These are phyloP conservation scores for Ptilorrhoa leucosticta DNA, from an alignment of 2,113 vertebrate species.

Conservation along the genomic window DNA sequence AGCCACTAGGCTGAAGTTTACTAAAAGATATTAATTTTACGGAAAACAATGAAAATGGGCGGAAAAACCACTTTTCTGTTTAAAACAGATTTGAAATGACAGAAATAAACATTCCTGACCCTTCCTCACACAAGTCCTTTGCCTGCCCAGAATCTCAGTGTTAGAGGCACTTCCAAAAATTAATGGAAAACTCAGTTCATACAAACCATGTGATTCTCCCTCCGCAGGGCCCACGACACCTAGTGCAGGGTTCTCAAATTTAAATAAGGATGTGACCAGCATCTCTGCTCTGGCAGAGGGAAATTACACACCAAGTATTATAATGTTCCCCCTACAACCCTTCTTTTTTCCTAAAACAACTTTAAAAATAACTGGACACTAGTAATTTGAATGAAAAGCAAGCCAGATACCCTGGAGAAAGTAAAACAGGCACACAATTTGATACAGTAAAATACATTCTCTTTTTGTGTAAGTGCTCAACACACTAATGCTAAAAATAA, in stretches of 20 bases:
- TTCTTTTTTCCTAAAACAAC: neutral
- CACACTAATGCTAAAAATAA: neutral
- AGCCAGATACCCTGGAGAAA: neutral
- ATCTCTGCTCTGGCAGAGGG: neutral
- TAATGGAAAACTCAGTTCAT: neutral
- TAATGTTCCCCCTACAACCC: neutral
- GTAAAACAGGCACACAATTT: neutral
- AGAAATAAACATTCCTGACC: neutral
- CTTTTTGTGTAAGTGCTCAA: neutral
- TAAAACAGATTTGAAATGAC: neutral
- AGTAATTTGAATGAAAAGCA: neutral
- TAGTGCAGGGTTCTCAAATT: neutral
- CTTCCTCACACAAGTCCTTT: neutral
- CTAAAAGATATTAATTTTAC: neutral
- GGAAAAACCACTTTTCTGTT: neutral
- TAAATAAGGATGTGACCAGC: neutral
- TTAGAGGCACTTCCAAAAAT: neutral
- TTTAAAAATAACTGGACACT: neutral
- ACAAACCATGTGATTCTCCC: neutral
- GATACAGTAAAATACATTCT: neutral
- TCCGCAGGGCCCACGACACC: fast-evolving
- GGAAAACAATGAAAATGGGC: neutral
- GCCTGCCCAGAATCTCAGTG: neutral
- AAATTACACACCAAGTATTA: neutral
- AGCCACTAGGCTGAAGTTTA: neutral